Base-by-base conservation (phyloP, 2,113 vertebrate species). In the Solea solea region DNA sequence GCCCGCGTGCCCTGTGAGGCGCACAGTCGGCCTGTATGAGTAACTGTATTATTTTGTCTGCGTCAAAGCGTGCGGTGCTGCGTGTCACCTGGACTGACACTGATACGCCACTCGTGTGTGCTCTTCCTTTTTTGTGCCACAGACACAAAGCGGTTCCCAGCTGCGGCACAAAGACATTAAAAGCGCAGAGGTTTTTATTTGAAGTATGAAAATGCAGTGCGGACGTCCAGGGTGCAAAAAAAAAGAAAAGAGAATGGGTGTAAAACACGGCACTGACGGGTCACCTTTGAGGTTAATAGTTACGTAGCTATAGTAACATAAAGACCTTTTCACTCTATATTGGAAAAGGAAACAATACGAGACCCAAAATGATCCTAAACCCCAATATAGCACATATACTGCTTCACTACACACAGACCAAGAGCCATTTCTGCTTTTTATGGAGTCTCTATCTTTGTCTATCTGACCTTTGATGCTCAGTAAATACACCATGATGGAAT, bases 11-110 rank as follows among this genome's bases (percentile, higher is more conserved):
- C 61, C 48, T 2, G 52, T 21, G 64, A 69, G 48, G 40, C 48
- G 34, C 65, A 50, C 0, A 52, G 66, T 66, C 49, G 46, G 28
- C 5, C 39, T 6, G 41, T 34, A 8, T 80, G 72, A 83, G 72
- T 58, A 57, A 73, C 74, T 74, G 72, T 70, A 53, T 72, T 76
- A 74, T 55, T 75, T 75, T 70, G 60, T 78, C 64, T 68, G 21
- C 57, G 62, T 64, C 11, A 16, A 62, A 74, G 10, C 71, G n/a
- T 39, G 56, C 21, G 70, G 70, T 51, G 58, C 50, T 45, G n/a
- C 6, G 14, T 49, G n/a, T 62, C 80, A 79, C 80, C 78, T 77
- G 72, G 54, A 68, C 50, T 12, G 44, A 81, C 28, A 70, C 53
- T 13, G 66, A 82, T 27, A 75, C 66, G 57, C 0, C n/a, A 10